Base-by-base conservation (phyloP, 2,888 invertebrate genomes). In the Deroplatys truncata region DNA sequence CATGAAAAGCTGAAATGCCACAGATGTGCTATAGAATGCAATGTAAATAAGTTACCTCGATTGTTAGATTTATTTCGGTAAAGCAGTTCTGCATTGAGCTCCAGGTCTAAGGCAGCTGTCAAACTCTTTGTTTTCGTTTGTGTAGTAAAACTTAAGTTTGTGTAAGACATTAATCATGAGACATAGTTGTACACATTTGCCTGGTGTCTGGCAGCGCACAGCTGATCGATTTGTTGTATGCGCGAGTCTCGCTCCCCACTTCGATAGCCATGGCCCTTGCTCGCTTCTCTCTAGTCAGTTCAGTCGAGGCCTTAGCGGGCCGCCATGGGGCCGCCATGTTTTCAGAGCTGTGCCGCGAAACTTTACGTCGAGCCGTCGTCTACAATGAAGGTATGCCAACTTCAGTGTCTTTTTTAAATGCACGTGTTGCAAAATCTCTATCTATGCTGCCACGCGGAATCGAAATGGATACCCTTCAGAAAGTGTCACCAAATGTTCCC, bases 281-380 rank as follows among this genome's bases (percentile, higher is more conserved):
- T 15, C 84, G 83, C 49, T 84, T 85, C 72, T 43, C 91, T 91
- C 91, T 90, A 90, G 91, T 28, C 83, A 87, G 82, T 82, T 87
- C 87, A 87, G 87, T 87, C 87, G 87, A 87, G 87, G 87, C 87
- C 87, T 35, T 82, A 31, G 43, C 91, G 91, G 91, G 91, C 92
- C 92, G 93, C 93, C 93, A 93, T 93, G 93, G 93, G 92, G 92
- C 92, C 92, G 93, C 92, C 91, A 94, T 94, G 94, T 94, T 94
- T 94, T 94, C 94, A 92, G 94, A 94, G 93, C 93, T 94, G 93
- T 94, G 94, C 93, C 93, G 94, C 92, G 94, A 94, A 93, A 94
- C 94, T 91, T 93, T 94, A 92, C 94, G 94, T 92, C 94, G 94
- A 92, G 94, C 94, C 92, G 94, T 94, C 91, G 94, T 92, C 91